Base-by-base conservation (phyloP, 2,113 vertebrate species). In the Salvelinus alpinus region DNA sequence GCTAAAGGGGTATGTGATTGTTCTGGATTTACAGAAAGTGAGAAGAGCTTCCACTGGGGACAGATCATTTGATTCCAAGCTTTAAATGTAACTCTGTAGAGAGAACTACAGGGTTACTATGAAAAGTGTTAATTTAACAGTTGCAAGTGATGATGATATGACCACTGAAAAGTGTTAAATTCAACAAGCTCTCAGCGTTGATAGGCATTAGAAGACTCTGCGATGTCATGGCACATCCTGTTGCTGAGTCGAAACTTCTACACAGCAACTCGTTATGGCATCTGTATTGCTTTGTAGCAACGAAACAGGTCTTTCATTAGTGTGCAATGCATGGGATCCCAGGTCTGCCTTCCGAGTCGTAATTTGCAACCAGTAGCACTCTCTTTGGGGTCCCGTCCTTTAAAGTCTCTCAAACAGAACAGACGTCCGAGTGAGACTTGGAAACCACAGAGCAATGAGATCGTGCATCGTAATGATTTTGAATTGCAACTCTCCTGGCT, bases 331-430 rank as follows among this genome's bases (percentile, higher is more conserved):
- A 1, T 12, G 68, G 68, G 38, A 71, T 12, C 54, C 31, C 44
- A 31, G 47, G 25, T 38, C 62, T 68, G 16, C 3, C 29, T 16
- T 76, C 59, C 67, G 27, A n/a, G 31, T 73, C 34, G 68, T 79
- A 51, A 77, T 73, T 73, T 38, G 34, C 25, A 34, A 38, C 38
- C 57, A 70, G 66, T 59, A 48, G 5, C 27, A 27, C 25, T 38
- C 27, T 38, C 66, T 65, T 18, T 70, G 51, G 64, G 57, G 51
- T 25, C 29, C 59, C n/a, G 34, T 70, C 27, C 71, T 73, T 77
- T 70, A 38, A 81, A 77, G 38, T 69, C 34, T 66, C 24, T 62
- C 75, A 77, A 51, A 77, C 27, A 54, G 70, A 25, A 76, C 31
- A 29, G 4, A 38, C 27, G 51, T 68, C 29, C 6, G 64, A 31